These are phyloP conservation scores for Gymnoscelis rufifasciata DNA, from an alignment of 2,888 invertebrate genomes.

Conservation along the genomic window DNA sequence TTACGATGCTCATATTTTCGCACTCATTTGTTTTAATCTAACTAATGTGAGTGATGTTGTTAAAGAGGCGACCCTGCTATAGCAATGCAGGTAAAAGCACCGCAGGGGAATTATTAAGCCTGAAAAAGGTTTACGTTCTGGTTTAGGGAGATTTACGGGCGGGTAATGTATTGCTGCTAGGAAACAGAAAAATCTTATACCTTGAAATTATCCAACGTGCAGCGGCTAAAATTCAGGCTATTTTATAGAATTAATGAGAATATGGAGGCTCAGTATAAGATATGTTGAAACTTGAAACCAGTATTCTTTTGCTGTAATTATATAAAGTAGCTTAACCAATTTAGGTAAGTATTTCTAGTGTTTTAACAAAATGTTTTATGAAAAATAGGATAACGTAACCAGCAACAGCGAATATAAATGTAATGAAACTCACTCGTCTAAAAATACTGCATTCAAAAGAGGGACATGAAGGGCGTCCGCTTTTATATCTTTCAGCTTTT, in stretches of 20 bases:
- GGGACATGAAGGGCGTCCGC: background rate
- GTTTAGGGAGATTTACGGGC: background rate
- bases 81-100: constrained; percentile 3
- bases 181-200: background rate
- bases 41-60: constrained; percentile 25
- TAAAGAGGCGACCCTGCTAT: constrained; percentile 7
- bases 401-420: background rate
- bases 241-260: too few species aligned
- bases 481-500: constrained; percentile 1
- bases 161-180: background rate
- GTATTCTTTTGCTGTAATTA: too few species aligned
- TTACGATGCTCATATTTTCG: constrained; percentile 31
- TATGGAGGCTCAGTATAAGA: too few species aligned
- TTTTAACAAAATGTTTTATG: background rate
- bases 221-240: too few species aligned
- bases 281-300: too few species aligned
- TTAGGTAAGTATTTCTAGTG: background rate
- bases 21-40: constrained; percentile 29
- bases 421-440: background rate
- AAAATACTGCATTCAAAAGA: background rate
- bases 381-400: background rate
- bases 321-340: background rate
- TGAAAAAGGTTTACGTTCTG: background rate
- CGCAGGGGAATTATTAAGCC: background rate
- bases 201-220: too few species aligned